phyloP scores from a whole-genome alignment of 2,797 vertebrate genomes.

The Kryptolebias ocellatus region DNA sequence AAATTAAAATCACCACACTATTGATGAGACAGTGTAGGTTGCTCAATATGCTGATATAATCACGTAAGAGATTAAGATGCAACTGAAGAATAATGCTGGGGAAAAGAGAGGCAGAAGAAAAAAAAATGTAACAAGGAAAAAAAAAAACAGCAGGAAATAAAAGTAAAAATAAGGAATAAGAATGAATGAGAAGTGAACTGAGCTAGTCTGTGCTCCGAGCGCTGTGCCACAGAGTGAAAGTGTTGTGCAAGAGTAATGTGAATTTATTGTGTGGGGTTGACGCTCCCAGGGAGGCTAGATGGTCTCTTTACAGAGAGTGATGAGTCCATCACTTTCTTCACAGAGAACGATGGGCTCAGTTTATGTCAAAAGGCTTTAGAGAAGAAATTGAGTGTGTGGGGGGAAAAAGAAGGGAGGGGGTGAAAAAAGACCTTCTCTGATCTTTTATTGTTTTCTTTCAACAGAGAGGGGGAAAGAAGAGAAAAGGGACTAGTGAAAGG shows the following conservation, averaged over 20 bases:
- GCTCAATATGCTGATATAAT: conserved; percentile 35
- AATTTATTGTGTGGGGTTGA: conserved; percentile 64
- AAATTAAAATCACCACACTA: too few relatives aligned
- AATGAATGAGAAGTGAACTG: conserved; percentile 52
- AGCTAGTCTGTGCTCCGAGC: conserved; percentile 14
- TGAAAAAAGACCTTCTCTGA: conserved; percentile 32
- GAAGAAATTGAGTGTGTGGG: conserved; percentile 52
- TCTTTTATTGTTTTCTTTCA: conserved; percentile 59
- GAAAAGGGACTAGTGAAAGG: conserved; percentile 39
- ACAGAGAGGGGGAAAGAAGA: conserved; percentile 29
- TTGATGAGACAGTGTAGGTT: background rate
- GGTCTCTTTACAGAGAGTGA: conserved; percentile 63
- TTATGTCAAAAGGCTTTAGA: conserved; percentile 62
- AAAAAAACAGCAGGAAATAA: conserved; percentile 24
- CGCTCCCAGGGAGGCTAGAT: conserved; percentile 60
- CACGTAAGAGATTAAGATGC: conserved; percentile 55
- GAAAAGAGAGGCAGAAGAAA: conserved; percentile 20
- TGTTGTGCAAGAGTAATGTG: conserved; percentile 67
- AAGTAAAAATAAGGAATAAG: conserved; percentile 41
- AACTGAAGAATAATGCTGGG: conserved; percentile 45
- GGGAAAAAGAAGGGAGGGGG: conserved; percentile 28
- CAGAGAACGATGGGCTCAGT: conserved; percentile 47
- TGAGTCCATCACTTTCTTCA: conserved; percentile 50
- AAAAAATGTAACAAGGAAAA: conserved; percentile 6
- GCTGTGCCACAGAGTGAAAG: conserved; percentile 31